These are phyloP conservation scores for Drosophila setifemur DNA, from an alignment of 1,140 invertebrate genomes.

Conservation along the genomic window DNA sequence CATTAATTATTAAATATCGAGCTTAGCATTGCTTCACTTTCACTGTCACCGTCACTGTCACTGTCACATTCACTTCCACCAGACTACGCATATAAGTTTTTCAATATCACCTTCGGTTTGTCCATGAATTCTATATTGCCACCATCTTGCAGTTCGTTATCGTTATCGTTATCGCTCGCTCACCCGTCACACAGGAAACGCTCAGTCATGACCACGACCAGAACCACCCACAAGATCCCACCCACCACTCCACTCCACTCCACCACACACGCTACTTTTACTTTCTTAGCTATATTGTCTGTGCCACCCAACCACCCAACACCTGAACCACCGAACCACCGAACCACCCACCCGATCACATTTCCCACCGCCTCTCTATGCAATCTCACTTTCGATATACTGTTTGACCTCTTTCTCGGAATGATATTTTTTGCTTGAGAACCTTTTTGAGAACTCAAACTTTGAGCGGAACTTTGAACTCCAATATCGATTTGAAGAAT, in stretches of 20 bases:
- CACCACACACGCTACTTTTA: slow-evolving; percentile 26
- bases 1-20: neutral
- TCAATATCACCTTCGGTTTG: slow-evolving; percentile 26
- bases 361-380: slow-evolving; percentile 1
- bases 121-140: slow-evolving; percentile 26
- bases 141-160: slow-evolving; percentile 46
- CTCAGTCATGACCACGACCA: slow-evolving; percentile 43
- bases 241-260: neutral
- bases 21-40: neutral
- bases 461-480: slow-evolving; percentile 28
- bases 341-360: neutral
- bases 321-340: too few relatives aligned
- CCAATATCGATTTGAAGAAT: slow-evolving; percentile 3
- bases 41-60: too few relatives aligned
- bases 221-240: slow-evolving; percentile 26
- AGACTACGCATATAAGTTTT: slow-evolving; percentile 24
- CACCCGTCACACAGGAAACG: slow-evolving; percentile 38
- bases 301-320: slow-evolving; percentile 5
- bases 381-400: slow-evolving; percentile 37
- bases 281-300: slow-evolving; percentile 40
- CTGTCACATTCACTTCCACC: slow-evolving; percentile 1
- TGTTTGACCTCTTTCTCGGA: slow-evolving; percentile 79
- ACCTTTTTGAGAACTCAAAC: slow-evolving; percentile 66
- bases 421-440: slow-evolving; percentile 82
- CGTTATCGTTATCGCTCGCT: slow-evolving; percentile 46